These are phyloP conservation scores for Drosophila yakuba DNA, from an alignment of 1,140 invertebrate species.

Conservation along the genomic window DNA sequence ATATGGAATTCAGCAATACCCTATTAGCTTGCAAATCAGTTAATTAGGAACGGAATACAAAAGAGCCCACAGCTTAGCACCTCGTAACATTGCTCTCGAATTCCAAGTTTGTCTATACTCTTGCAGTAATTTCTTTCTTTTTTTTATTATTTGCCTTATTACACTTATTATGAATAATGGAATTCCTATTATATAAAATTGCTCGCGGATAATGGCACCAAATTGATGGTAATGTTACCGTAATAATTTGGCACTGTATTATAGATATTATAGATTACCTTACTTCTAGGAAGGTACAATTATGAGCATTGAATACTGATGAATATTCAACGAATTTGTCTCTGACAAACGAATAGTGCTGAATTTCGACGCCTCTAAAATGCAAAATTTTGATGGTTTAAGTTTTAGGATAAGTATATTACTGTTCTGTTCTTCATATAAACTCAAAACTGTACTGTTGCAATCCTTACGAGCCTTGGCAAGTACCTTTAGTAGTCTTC, in stretches of 20 bases:
- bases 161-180: neutral
- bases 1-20: conserved; percentile 43
- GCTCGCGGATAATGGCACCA: no score
- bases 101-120: neutral
- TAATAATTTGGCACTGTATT: no score
- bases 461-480: neutral
- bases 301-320: no score
- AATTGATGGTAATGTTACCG: neutral
- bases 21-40: conserved; percentile 20
- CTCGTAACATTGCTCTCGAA: neutral
- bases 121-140: neutral
- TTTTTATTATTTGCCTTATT: neutral
- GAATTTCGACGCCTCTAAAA: no score
- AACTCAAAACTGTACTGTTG: neutral
- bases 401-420: no score
- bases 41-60: conserved; percentile 28
- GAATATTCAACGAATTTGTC: no score
- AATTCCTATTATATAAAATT: no score
- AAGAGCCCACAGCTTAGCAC: neutral
- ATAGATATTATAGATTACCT: no score
- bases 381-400: no score
- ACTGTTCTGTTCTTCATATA: no score
- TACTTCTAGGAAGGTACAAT: no score
- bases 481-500: neutral
- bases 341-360: no score